These are phyloP conservation scores for Propithecus perrieri DNA, from an alignment of 2,797 vertebrate species.

Conservation along the genomic window DNA sequence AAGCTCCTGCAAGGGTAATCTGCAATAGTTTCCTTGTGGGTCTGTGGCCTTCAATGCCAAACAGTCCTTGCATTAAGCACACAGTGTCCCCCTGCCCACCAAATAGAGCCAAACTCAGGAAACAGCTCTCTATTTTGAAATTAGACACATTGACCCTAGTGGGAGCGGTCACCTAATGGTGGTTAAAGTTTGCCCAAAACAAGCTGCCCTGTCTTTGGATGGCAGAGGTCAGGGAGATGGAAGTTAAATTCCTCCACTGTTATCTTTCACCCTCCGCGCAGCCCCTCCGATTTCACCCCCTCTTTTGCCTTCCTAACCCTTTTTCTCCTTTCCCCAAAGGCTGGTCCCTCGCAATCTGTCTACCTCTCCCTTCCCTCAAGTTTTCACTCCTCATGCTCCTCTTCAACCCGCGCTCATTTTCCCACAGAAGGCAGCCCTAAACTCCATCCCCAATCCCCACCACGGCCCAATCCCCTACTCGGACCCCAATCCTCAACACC, in stretches of 20 bases:
- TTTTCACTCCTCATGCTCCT: background rate
- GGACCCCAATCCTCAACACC: no score
- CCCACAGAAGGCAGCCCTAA: background rate
- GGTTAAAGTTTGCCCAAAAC: background rate
- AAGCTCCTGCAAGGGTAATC: background rate
- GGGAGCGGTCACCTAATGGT: no score
- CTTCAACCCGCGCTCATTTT: background rate
- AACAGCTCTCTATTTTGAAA: background rate
- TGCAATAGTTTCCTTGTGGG: background rate
- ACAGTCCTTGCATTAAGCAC: background rate
- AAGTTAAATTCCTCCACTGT: background rate
- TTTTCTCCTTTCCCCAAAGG: background rate
- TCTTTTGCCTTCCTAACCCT: background rate
- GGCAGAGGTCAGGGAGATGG: background rate
- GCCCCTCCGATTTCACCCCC: background rate
- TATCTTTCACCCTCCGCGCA: background rate
- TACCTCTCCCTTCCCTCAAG: background rate
- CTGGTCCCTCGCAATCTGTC: background rate
- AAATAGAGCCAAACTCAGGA: background rate
- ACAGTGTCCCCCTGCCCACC: background rate
- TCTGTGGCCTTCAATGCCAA: background rate
- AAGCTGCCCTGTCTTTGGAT: background rate
- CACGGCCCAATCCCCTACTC: background rate
- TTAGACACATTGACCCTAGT: background rate
- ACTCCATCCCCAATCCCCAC: background rate